These are phyloP conservation scores for Tenthredo amoena DNA, from an alignment of 2,888 invertebrate species.

Conservation along the genomic window DNA sequence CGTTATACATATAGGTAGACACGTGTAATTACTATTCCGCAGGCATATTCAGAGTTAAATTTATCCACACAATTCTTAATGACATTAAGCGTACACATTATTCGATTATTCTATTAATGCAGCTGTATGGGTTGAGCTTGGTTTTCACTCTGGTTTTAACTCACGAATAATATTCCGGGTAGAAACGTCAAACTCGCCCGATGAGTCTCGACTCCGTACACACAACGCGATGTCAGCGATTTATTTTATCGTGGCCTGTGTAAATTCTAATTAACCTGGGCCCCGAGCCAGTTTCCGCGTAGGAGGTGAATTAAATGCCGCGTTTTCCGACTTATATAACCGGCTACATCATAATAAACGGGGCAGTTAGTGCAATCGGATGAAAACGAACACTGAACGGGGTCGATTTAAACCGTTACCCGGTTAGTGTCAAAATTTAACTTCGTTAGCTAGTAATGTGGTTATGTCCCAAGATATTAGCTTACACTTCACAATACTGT, in stretches of 20 bases:
- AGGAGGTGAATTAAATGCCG: not conserved
- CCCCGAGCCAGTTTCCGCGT: not conserved
- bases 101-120: slow-evolving; percentile 15
- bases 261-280: not conserved
- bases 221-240: not conserved
- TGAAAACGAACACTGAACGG: not conserved
- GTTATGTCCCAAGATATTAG: not conserved
- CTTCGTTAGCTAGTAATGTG: not conserved
- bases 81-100: not conserved
- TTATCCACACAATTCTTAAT: not conserved
- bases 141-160: not conserved
- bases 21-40: not conserved
- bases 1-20: not conserved
- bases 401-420: not conserved
- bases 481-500: not conserved
- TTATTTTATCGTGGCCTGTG: not conserved
- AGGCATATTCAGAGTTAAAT: not conserved
- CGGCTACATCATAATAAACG: slow-evolving; percentile 23
- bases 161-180: slow-evolving; percentile 9
- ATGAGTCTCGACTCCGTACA: not conserved
- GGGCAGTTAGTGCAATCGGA: not conserved
- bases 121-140: not conserved
- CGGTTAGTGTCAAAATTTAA: not conserved
- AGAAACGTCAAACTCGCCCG: not conserved
- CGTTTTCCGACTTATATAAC: not conserved